Base-by-base conservation (phyloP, 2,797 vertebrate genomes). In the Pogoniulus pusillus region DNA sequence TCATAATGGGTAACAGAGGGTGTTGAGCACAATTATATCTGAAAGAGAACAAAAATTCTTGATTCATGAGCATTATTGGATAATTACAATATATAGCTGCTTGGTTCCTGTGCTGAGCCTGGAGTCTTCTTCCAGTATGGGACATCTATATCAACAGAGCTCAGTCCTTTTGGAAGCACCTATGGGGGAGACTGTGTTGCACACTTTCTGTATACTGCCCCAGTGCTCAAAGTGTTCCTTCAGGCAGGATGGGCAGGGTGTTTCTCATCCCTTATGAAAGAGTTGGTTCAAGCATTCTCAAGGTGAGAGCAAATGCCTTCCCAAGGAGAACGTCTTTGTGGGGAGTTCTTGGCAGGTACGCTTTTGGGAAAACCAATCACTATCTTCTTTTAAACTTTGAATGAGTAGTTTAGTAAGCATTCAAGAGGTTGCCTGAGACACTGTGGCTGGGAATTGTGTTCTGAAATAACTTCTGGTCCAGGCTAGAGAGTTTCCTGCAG, bases 121-220 rank as follows among this genome's bases (percentile, higher is more conserved):
- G 23, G 26, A 34, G 18, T 26, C 32, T 23, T 4, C 13, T 53
- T 47, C 32, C 66, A 15, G 26, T 8, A 7, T 11, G 10, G 24
- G 41, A 9, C 9, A 51, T 15, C 35, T 35, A 4, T 29, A 23
- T 30, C 34, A 65, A 4, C 12, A 15, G 14, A 23, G 6, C 16
- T 17, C 29, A 12, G 27, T 10, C 24, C 32, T 49, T 47, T 64
- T 2, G 14, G 19, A 65, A 55, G 34, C 17, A 34, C 24, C 39
- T 5, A 0, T 3, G 23, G 19, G 5, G 18, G 34, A n/a, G 29
- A 12, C 53, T 60, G 53, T n/a, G 45, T 18, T 35, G 30, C 1
- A 2, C 7, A 4, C 17, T 17, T 27, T 10, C 24, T 35, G 29
- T 12, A 43, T n/a, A 3, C 41, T 11, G 30, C 29, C 19, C 32